These are phyloP conservation scores for Diogma glabrata DNA, from an alignment of 2,888 invertebrate species.

Conservation along the genomic window DNA sequence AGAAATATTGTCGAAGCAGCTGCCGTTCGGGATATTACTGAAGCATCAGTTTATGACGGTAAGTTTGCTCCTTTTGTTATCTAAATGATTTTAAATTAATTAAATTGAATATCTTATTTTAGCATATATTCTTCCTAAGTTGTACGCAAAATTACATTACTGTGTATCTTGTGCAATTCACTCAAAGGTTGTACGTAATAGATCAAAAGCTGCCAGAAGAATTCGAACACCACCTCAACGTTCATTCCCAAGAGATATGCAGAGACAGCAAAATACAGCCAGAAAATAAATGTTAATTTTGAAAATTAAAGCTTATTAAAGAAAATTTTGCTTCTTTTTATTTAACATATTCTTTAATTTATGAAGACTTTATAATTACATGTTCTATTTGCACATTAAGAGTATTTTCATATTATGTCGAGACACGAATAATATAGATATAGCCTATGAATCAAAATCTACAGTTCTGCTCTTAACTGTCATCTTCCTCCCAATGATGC, in stretches of 20 bases:
- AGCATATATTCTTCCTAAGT: conserved; percentile 94
- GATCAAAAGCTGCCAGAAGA: conserved; percentile 92
- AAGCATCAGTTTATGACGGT: conserved; percentile 90
- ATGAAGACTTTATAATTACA: no score
- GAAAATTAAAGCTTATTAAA: no score
- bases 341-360: no score
- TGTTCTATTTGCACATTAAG: no score
- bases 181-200: conserved; percentile 98
- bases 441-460: no score
- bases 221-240: conserved; percentile 94
- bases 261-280: conserved; percentile 49
- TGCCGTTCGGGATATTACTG: conserved; percentile 94
- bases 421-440: no score
- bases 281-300: conserved; percentile 58
- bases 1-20: conserved; percentile 99
- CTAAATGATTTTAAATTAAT: background rate
- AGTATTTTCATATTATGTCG: no score
- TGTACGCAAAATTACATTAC: conserved; percentile 98
- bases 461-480: no score
- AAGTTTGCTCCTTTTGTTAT: conserved; percentile 33
- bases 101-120: conserved; percentile 22
- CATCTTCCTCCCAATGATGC: conserved; percentile 28
- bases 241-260: conserved; percentile 66
- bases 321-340: no score
- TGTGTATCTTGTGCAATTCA: conserved; percentile 99